These are phyloP conservation scores for Tineola bisselliella DNA, from an alignment of 2,888 invertebrate genomes.

Conservation along the genomic window DNA sequence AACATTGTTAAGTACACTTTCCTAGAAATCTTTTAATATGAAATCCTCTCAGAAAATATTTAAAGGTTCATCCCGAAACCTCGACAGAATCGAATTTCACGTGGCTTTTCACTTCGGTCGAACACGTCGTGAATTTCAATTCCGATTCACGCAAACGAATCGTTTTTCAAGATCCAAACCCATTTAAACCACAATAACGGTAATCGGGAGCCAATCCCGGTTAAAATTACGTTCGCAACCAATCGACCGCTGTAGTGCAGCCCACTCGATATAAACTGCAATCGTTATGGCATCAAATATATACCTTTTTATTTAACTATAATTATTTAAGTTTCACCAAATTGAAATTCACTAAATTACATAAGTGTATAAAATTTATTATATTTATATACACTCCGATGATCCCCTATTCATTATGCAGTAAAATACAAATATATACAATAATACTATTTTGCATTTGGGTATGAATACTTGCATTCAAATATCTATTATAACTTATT, in stretches of 20 bases:
- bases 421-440: too few relatives aligned
- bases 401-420: too few relatives aligned
- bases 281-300: background rate
- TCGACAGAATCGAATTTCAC: constrained; percentile 9
- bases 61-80: background rate
- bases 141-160: constrained; percentile 29
- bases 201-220: constrained; percentile 33
- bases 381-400: too few relatives aligned
- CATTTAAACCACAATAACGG: constrained; percentile 42
- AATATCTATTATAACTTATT: too few relatives aligned
- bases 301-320: too few relatives aligned
- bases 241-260: background rate
- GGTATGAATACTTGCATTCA: too few relatives aligned
- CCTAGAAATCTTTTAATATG: background rate
- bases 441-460: too few relatives aligned
- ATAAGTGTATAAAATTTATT: too few relatives aligned
- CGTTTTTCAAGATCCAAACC: constrained; percentile 44
- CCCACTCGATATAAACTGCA: background rate
- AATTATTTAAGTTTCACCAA: too few relatives aligned
- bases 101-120: constrained; percentile 17
- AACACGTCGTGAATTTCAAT: constrained; percentile 23
- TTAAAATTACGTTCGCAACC: constrained; percentile 27
- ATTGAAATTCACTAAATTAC: too few relatives aligned
- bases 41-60: background rate
- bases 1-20: background rate